phyloP scores from a whole-genome alignment of 2,113 vertebrate species.

The Gymnocephalus cernua region DNA sequence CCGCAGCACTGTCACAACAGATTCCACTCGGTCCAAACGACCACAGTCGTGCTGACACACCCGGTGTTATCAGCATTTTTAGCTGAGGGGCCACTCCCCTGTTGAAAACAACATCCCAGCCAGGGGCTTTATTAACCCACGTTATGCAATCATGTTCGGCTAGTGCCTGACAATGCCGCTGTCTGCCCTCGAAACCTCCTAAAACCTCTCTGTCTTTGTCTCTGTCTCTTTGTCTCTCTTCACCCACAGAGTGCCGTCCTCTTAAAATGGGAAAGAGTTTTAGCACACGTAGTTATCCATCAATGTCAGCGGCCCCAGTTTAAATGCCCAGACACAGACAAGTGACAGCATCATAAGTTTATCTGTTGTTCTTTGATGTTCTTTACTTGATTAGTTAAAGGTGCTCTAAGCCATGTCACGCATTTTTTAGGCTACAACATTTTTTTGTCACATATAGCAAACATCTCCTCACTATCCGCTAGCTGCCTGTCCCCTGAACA shows the following conservation, averaged over 20 bases:
- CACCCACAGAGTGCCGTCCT: background rate
- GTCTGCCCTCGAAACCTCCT: constrained; percentile 51
- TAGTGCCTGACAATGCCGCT: constrained; percentile 55
- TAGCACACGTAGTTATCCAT: background rate
- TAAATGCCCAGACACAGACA: background rate
- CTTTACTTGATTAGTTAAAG: background rate
- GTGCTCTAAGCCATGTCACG: too few species aligned
- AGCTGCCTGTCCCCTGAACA: too few species aligned
- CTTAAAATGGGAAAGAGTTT: constrained; percentile 10
- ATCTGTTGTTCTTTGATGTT: background rate
- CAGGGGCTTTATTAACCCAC: constrained; percentile 64
- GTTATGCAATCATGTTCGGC: constrained; percentile 64
- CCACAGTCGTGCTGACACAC: constrained; percentile 52
- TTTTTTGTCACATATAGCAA: too few species aligned
- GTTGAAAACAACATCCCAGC: constrained; percentile 62
- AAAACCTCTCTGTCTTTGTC: constrained; percentile 44
- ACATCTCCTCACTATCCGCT: too few species aligned
- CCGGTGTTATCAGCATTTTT: constrained; percentile 74
- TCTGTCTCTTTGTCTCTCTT: constrained; percentile 31
- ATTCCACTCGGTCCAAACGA: constrained; percentile 37
- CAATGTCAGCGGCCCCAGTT: background rate
- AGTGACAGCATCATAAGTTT: background rate
- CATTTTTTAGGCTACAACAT: too few species aligned
- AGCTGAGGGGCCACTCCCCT: constrained; percentile 61
- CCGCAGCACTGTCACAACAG: constrained; percentile 63